Evolutionary conservation across 2,888 invertebrate genomes (phyloP).

Genomic region (Drosophila phalerata): DNA sequence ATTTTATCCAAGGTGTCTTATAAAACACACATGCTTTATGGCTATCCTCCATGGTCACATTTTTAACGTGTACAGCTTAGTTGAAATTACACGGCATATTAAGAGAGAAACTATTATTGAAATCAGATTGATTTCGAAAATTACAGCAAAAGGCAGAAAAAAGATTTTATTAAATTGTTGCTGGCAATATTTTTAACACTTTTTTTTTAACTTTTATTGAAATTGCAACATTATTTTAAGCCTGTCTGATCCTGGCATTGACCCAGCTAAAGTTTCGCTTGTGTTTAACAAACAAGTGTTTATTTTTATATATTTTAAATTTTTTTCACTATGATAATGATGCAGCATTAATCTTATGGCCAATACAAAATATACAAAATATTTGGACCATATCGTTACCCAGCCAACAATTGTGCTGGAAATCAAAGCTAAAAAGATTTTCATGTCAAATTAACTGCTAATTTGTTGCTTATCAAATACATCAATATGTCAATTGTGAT

Average conservation of each 20-base stretch:
- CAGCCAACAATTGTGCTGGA: not conserved
- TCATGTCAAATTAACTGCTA: conserved; percentile 42
- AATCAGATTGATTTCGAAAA: not conserved
- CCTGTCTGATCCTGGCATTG: conserved; percentile 40
- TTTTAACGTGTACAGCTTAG: not conserved
- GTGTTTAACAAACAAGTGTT: not conserved
- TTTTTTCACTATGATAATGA: not conserved
- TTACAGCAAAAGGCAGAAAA: no score
- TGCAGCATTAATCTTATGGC: conserved; percentile 5
- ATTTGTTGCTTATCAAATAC: conserved; percentile 43
- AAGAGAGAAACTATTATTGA: not conserved
- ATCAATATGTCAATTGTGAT: not conserved
- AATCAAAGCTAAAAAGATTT: conserved; percentile 39
- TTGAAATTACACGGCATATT: not conserved
- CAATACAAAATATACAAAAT: conserved; percentile 21
- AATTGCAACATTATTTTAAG: conserved; percentile 16
- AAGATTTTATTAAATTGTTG: not conserved
- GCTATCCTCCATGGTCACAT: conserved; percentile 1
- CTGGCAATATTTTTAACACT: not conserved
- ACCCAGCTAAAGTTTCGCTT: conserved; percentile 24
- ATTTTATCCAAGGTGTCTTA: no score
- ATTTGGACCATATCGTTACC: not conserved
- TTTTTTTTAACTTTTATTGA: not conserved
- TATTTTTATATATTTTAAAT: not conserved
- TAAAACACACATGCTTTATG: no score